A percentile compares a stretch with the other conserved stretches of the same genome.
Conservation (phyloP, 1,140 invertebrate species). For the Trissolcus basalis region DNA sequence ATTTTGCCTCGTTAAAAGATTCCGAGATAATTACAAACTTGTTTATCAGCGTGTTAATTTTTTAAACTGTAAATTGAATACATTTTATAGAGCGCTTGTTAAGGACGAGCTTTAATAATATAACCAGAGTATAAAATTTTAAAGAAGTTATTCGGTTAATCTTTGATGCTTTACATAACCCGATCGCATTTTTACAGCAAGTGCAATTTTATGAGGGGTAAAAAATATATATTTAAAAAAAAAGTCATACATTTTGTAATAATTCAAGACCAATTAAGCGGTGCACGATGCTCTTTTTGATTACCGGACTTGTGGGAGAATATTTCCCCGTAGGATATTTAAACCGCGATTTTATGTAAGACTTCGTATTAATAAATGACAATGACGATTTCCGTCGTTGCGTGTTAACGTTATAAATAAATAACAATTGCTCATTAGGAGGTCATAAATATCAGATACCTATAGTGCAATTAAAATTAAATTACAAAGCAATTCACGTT, state of each 20-base stretch:
- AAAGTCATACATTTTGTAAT: slow-evolving; percentile 9
- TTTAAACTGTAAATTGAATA: slow-evolving; percentile 33
- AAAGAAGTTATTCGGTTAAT: slow-evolving; percentile 52
- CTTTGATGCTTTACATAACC: slow-evolving; percentile 42
- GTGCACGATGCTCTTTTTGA: slow-evolving; percentile 34
- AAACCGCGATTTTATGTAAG: slow-evolving; percentile 45
- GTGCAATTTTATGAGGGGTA: background rate
- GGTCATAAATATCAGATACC: slow-evolving; percentile 19
- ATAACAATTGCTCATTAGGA: slow-evolving; percentile 32
- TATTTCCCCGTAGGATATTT: slow-evolving; percentile 16
- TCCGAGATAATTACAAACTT: no score
- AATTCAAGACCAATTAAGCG: slow-evolving; percentile 49
- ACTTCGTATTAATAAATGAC: slow-evolving; percentile 32
- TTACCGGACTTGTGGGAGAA: slow-evolving; percentile 30
- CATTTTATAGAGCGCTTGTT: slow-evolving; percentile 32
- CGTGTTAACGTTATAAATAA: slow-evolving; percentile 40
- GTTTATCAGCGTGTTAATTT: slow-evolving; percentile 23
- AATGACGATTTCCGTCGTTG: slow-evolving; percentile 28
- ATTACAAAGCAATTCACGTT: slow-evolving; percentile 31
- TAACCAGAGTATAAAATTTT: slow-evolving; percentile 42
- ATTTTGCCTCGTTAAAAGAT: no score
- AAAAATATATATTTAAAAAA: slow-evolving; percentile 1
- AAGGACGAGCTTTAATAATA: slow-evolving; percentile 20
- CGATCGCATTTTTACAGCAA: slow-evolving; percentile 27
- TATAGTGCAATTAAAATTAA: slow-evolving; percentile 38